phyloP scores from a whole-genome alignment of 2,888 invertebrate genomes.

The Aspidapion aeneum region DNA sequence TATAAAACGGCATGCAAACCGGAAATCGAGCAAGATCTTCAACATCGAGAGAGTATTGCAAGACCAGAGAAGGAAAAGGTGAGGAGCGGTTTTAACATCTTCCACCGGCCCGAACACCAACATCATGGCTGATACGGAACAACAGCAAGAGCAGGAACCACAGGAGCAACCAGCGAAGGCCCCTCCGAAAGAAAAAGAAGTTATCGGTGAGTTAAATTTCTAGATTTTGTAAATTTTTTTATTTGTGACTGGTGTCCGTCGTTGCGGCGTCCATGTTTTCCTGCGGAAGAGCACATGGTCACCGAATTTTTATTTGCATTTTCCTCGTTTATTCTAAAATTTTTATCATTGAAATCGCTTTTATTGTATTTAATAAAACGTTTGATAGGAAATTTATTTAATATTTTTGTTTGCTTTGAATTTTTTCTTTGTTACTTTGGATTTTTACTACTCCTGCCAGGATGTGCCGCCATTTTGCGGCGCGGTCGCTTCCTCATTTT shows the following conservation, averaged over 20 bases:
- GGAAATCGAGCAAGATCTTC: constrained; percentile 38
- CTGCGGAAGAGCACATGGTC: constrained; percentile 40
- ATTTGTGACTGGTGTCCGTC: too few relatives aligned
- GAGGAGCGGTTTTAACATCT: constrained; percentile 75
- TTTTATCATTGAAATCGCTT: too few relatives aligned
- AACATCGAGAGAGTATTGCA: constrained; percentile 54
- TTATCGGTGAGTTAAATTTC: constrained; percentile 68
- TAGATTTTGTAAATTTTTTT: constrained; percentile 14
- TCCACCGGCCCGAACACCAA: constrained; percentile 59
- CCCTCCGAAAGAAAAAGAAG: constrained; percentile 78
- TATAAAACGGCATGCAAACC: background rate
- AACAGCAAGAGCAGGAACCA: constrained; percentile 59
- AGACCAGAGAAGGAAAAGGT: constrained; percentile 66
- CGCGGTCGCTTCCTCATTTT: too few relatives aligned
- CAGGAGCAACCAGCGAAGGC: constrained; percentile 55
- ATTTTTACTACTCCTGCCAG: too few relatives aligned
- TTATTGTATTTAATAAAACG: too few relatives aligned
- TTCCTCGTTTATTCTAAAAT: background rate
- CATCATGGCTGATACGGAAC: constrained; percentile 90
- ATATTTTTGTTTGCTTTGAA: too few relatives aligned
- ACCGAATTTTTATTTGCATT: background rate
- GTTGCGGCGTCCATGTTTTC: constrained; percentile 45
- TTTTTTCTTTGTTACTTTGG: too few relatives aligned
- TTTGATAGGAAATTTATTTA: too few relatives aligned
- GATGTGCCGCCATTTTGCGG: too few relatives aligned